Base-by-base conservation (phyloP, 2,797 vertebrate species). In the Novumbra hubbsi region DNA sequence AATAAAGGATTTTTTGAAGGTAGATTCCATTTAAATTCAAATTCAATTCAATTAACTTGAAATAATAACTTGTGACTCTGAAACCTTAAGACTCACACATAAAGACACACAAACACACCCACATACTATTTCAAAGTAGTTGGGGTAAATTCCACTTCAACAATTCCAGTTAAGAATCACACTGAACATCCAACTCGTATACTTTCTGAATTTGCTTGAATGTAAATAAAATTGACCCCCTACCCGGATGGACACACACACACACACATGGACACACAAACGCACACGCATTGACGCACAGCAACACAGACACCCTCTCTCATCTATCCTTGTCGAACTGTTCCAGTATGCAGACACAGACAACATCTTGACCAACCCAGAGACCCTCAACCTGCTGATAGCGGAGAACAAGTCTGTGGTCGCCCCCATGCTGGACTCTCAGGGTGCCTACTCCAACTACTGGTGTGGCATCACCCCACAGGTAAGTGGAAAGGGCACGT, bases 391-490 rank as follows among this genome's bases (percentile, higher is more conserved):
- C 71, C 92, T 97, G 73, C 86, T 99, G 73, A 92, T 96, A 3
- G 92, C 93, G 0, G 95, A 95, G 88, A 95, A 96, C 83, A 96
- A 95, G 79, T 96, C 98, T 0, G 94, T 98, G 70, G 92, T 95
- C 0, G 95, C 97, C 0, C 98, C 98, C 0, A 98, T 99, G 98
- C 81, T 99, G 78, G 97, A 98, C 79, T 98, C 98, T 0, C 96
- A 94, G 89, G 98, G 96, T 0, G 97, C 95, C 1, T 99, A 97
- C 86, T 98, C 98, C 82, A 99, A 99, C 89, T 99, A 95, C 92
- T 99, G 98, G 98, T 98, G 98, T 1, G 98, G 96, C 1, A 99
- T 99, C 81, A 99, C 96, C 0, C 97, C 97, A 0, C 97, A 99
- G 96, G 97, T 98, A 80, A 41, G 27, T 57, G 15, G 19, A 57